A percentile compares a stretch with the other conserved stretches of the same genome.
These are phyloP conservation scores for Panurus biarmicus DNA, from an alignment of 2,113 vertebrate genomes.

Conservation along the genomic window DNA sequence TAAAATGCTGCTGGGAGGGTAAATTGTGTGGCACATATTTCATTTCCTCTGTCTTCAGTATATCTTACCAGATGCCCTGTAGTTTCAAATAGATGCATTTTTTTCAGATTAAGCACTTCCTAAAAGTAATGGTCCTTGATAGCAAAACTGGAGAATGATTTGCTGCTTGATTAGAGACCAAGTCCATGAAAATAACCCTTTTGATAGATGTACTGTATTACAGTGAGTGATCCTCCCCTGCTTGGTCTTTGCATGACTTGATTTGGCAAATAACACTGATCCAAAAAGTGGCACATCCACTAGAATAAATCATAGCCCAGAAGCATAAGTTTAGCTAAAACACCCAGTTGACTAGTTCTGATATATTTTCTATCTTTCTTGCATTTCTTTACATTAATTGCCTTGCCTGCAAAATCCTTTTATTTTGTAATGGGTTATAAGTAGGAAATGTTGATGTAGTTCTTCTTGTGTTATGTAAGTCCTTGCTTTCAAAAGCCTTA, in stretches of 20 bases:
- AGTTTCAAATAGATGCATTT: constrained; percentile 8
- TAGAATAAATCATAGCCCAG: constrained; percentile 10
- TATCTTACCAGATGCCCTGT: not conserved
- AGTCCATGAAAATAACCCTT: constrained; percentile 34
- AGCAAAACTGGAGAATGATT: constrained; percentile 39
- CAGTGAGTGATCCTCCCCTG: not conserved
- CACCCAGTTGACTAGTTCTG: not conserved
- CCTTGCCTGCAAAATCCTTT: not conserved
- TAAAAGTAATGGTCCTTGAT: constrained; percentile 50
- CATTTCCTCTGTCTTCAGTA: not conserved
- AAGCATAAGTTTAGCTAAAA: not conserved
- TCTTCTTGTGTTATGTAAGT: not conserved
- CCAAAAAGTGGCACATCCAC: not conserved
- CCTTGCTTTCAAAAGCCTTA: not conserved
- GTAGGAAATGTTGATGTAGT: not conserved
- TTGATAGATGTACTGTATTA: constrained; percentile 44
- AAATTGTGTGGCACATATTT: constrained; percentile 12
- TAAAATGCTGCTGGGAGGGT: not conserved
- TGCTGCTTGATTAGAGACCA: constrained; percentile 45
- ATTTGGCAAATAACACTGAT: constrained; percentile 46
- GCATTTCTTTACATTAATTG: not conserved
- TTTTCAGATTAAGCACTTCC: constrained; percentile 48
- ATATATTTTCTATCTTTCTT: not conserved
- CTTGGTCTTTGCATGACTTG: constrained; percentile 40
- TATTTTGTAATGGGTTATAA: not conserved